Evolutionary conservation across 1,140 invertebrate species (phyloP).

Genomic region (Conopomorpha cramerella): DNA sequence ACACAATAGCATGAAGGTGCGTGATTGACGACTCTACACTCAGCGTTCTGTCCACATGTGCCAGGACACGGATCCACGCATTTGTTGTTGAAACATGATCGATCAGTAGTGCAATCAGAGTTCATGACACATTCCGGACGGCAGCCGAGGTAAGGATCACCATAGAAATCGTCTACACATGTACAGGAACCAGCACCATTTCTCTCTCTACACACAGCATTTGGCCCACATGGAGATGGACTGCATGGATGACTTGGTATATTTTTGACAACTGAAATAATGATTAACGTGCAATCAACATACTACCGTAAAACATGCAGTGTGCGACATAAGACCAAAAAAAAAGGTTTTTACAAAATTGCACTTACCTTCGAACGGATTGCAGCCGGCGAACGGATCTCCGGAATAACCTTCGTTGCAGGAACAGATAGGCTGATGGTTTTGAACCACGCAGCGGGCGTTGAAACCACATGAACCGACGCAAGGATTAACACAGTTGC

Average conservation of each 20-base stretch:
- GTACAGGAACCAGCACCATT: conserved; percentile 79
- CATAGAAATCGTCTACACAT: conserved; percentile 79
- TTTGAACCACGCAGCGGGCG: conserved; percentile 75
- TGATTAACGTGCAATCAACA: conserved; percentile 14
- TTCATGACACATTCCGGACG: conserved; percentile 83
- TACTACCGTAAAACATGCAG: conserved; percentile 3
- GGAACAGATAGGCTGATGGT: conserved; percentile 78
- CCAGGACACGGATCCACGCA: conserved; percentile 81
- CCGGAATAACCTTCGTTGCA: conserved; percentile 78
- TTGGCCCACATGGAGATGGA: conserved; percentile 82
- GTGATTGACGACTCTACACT: conserved; percentile 83
- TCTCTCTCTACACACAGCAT: conserved; percentile 78
- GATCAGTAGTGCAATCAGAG: conserved; percentile 72
- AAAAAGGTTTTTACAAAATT: too few relatives aligned
- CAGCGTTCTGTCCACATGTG: conserved; percentile 78
- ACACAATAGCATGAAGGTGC: conserved; percentile 79
- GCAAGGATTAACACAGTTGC: conserved; percentile 80
- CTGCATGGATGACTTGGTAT: conserved; percentile 70
- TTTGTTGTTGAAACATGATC: conserved; percentile 81
- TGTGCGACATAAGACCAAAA: conserved; percentile 6
- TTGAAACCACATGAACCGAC: conserved; percentile 83
- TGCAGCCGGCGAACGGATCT: conserved; percentile 81
- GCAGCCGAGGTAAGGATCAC: conserved; percentile 82
- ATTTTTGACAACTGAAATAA: conserved; percentile 50
- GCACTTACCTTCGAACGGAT: conserved; percentile 66